These are phyloP conservation scores for Phrynosoma blainvillii DNA, from an alignment of 2,113 vertebrate species.

Conservation along the genomic window DNA sequence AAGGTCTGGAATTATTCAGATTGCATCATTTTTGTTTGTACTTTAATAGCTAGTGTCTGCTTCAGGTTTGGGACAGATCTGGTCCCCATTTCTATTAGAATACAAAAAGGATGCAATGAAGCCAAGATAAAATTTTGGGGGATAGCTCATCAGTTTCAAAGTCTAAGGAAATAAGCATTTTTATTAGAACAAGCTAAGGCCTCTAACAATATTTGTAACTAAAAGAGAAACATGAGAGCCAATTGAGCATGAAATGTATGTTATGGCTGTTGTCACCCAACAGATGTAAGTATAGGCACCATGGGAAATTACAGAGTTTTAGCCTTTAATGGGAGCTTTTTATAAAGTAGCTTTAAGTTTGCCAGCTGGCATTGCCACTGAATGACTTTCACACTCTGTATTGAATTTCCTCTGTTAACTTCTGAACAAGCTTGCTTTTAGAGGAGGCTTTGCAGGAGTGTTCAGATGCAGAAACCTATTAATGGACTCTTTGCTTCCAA, in stretches of 20 bases:
- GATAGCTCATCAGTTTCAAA: not conserved
- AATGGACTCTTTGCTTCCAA: not conserved
- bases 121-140: not conserved
- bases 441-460: not conserved
- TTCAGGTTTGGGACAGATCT: not conserved
- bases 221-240: not conserved
- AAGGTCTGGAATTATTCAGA: not conserved
- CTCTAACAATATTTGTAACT: constrained; percentile 34
- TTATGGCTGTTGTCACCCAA: constrained; percentile 22
- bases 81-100: not conserved
- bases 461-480: constrained; percentile 2
- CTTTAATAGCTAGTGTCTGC: not conserved
- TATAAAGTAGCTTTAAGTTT: constrained; percentile 29
- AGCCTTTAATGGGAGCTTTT: constrained; percentile 18
- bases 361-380: constrained; percentile 7
- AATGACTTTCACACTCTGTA: not conserved
- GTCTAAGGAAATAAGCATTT: constrained; percentile 20
- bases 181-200: not conserved
- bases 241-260: constrained; percentile 9
- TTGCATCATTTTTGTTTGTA: not conserved
- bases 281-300: constrained; percentile 2
- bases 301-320: constrained; percentile 41
- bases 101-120: not conserved
- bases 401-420: constrained; percentile 29
- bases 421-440: constrained; percentile 11